These are phyloP conservation scores for Bombus ignitus DNA, from an alignment of 1,140 invertebrate species.

Conservation along the genomic window DNA sequence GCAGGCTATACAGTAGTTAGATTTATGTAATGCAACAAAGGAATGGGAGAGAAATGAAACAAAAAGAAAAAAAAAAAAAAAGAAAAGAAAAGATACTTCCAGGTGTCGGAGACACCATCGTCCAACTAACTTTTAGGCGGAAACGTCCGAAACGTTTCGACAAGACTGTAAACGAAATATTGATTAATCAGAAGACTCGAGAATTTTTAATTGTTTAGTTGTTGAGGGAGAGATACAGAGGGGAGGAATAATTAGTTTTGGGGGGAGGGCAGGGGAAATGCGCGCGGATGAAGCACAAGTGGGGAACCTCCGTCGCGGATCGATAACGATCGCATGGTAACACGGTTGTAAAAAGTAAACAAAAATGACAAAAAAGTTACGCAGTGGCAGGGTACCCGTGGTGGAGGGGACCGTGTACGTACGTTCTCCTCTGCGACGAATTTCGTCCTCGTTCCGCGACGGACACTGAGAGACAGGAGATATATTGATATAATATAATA, in stretches of 20 bases:
- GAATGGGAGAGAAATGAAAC: neutral
- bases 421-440: constrained; percentile 11
- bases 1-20: constrained; percentile 54
- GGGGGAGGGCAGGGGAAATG: neutral
- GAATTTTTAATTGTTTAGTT: constrained; percentile 76
- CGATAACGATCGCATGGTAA: constrained; percentile 37
- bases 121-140: constrained; percentile 80
- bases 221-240: constrained; percentile 55
- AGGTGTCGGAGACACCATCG: constrained; percentile 79
- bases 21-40: constrained; percentile 14
- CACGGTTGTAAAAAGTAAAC: constrained; percentile 43
- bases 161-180: constrained; percentile 80
- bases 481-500: constrained; percentile 66
- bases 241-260: constrained; percentile 55
- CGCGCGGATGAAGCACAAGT: constrained; percentile 11
- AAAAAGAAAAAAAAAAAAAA: neutral
- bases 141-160: constrained; percentile 72
- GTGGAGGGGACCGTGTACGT: neutral
- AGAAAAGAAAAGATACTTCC: constrained; percentile 64
- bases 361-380: constrained; percentile 21
- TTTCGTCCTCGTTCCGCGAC: constrained; percentile 48
- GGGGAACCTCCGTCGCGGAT: constrained; percentile 29
- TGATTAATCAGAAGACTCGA: constrained; percentile 77
- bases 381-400: constrained; percentile 41
- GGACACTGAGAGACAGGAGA: constrained; percentile 35